Base-by-base conservation (phyloP, 23 tunicate species). In the Halocynthia roretzi region DNA sequence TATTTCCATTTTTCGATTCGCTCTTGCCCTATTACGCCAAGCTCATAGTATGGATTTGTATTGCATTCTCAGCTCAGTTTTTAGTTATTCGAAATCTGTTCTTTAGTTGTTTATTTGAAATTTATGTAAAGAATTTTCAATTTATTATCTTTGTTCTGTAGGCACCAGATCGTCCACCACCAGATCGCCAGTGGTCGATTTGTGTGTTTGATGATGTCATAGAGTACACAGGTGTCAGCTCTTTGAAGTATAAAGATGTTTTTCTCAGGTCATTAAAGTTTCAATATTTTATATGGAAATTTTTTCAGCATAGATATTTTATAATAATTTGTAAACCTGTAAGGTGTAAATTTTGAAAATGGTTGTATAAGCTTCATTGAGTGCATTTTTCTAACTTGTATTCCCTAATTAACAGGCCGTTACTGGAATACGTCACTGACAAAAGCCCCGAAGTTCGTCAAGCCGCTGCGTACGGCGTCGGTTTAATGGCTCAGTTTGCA, bases 201-300 rank as follows among this genome's bases (percentile, higher is more conserved):
- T 96, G 99, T 70, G 92, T 96, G 14, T 96, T 92, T 76, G 99
- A 96, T 75, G 99, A 96, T 76, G 80, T 96, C 80, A 83, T 96
- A 50, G 99, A 96, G 62, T 87, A 77, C 54, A 52, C 93, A 10
- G 87, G 92, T 6, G 85, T 84, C 10, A 86, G 74, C 51, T 82
- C 96, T 8, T 22, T 83, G 31, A 86, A 96, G 73, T 96, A 96
- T 79, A 78, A 72, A 67, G 83, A 89, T 7, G 61, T 83, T 50
- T 96, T 90, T 79, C 56, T 90, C 15, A 56, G 80, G 93, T 86
- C 70, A 78, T 71, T 79, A 14, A 44, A 14, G 20, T 10, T 72
- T 4, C 44, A 31, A 31, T 31, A 31, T 31, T 31, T 31, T 31
- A 31, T 31, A 31, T 31, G 44, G 44, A 31, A 0, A 31, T 31